phyloP scores from a whole-genome alignment of 1,140 invertebrate genomes.

The Drosophila carrolli region DNA sequence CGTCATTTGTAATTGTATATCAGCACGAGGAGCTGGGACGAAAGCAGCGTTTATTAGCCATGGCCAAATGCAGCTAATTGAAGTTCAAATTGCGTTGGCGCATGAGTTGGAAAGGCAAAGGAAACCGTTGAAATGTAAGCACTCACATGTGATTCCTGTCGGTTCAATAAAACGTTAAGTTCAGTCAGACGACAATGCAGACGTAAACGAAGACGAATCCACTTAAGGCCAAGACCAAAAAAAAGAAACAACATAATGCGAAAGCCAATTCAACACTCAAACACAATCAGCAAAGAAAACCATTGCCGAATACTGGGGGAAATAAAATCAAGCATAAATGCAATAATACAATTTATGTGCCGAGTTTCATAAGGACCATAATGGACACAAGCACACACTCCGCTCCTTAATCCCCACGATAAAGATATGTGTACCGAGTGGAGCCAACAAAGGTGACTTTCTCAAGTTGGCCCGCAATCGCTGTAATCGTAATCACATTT shows the following conservation, averaged over 20 bases:
- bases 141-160: constrained; percentile 55
- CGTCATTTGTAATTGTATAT: constrained; percentile 82
- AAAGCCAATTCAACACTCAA: constrained; percentile 79
- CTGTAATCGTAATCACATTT: constrained; percentile 79
- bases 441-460: constrained; percentile 78
- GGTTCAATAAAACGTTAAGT: constrained; percentile 54
- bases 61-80: constrained; percentile 75
- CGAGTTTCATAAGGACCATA: constrained; percentile 81
- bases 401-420: constrained; percentile 48
- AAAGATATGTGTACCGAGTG: constrained; percentile 38
- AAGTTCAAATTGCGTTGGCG: constrained; percentile 74
- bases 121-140: constrained; percentile 77
- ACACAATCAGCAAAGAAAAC: constrained; percentile 61
- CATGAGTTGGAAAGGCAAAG: constrained; percentile 35
- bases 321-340: constrained; percentile 84
- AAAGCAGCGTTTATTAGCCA: constrained; percentile 59
- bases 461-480: constrained; percentile 29
- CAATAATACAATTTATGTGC: constrained; percentile 84
- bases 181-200: constrained; percentile 48
- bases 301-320: constrained; percentile 51
- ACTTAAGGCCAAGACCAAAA: constrained; percentile 60
- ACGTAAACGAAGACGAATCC: constrained; percentile 70
- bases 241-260: constrained; percentile 41
- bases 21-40: constrained; percentile 17
- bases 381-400: constrained; percentile 52